These are phyloP conservation scores for Ceratoteleas bidentatus DNA, from an alignment of 1,140 invertebrate species.

Conservation along the genomic window DNA sequence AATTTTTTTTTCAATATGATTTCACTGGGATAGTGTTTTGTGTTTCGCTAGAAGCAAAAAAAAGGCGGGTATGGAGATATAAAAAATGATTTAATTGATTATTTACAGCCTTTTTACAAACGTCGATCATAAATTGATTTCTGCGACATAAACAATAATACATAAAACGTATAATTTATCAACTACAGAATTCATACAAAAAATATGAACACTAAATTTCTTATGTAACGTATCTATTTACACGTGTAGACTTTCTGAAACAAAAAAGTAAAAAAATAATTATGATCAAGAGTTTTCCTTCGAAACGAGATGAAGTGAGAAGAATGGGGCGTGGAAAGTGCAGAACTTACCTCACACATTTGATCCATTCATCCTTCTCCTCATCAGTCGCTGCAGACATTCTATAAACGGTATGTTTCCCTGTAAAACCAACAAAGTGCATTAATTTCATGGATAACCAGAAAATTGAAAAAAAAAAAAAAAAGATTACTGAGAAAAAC, in stretches of 20 bases:
- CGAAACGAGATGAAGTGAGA: too few relatives aligned
- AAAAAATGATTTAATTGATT: not conserved
- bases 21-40: too few relatives aligned
- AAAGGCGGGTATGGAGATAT: too few relatives aligned
- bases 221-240: not conserved
- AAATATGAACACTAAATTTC: not conserved
- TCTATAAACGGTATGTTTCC: constrained; percentile 94
- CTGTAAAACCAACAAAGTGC: constrained; percentile 74
- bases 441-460: constrained; percentile 5
- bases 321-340: not conserved
- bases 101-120: not conserved
- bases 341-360: constrained; percentile 86
- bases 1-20: too few relatives aligned
- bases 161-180: not conserved
- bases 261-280: not conserved
- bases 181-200: not conserved
- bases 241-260: not conserved
- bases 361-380: constrained; percentile 98
- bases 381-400: constrained; percentile 98
- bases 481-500: too few relatives aligned
- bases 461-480: too few relatives aligned
- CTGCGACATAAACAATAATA: not conserved
- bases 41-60: too few relatives aligned
- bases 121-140: too few relatives aligned
- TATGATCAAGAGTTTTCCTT: not conserved